Base-by-base conservation (phyloP, 2,888 invertebrate species). In the Plebejus melissa region DNA sequence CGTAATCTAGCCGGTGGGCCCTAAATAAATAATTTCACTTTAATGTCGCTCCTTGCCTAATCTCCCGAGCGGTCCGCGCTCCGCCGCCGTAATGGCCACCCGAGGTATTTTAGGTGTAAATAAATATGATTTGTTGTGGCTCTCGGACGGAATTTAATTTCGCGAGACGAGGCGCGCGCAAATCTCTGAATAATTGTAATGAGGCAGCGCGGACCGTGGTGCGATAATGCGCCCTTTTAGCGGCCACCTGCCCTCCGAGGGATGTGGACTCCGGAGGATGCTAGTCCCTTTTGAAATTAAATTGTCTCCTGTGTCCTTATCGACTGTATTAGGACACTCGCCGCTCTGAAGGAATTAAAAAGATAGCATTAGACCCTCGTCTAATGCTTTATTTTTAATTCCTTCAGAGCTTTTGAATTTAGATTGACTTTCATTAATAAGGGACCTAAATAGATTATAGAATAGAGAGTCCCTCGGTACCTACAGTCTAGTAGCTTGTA, bases 21-120 rank as follows among this genome's bases (percentile, higher is more conserved):
- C 93, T 93, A 92, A 93, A 93, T 93, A 93, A 93, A 93, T 93
- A 93, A 93, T 93, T 93, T 89, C 88, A 87, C 90, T 93, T 91
- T 92, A 93, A 93, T 92, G 93, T 93, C 92, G 86, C 90, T 91
- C 89, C 92, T 93, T 93, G 91, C 91, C 90, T 93, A 93, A 93
- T 93, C 93, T 93, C 92, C 88, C 85, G 88, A 85, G 87, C 89
- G 89, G 88, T 88, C 88, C 90, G 87, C 90, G 89, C 85, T 87
- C 88, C 86, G 89, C 87, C 86, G 82, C 82, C 83, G 83, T 92
- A 93, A 93, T 92, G 91, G 93, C 89, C 89, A 88, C 90, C 91
- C 87, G 91, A 91, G 91, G 91, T 93, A 92, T 93, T 93, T 93
- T 92, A 91, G 91, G 89, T 92, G 89, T 92, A 93, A 93, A 93